A percentile compares a stretch with the other conserved stretches of the same genome.
Conservation (phyloP, 2,113 vertebrate species). For the Perognathus longimembris region DNA sequence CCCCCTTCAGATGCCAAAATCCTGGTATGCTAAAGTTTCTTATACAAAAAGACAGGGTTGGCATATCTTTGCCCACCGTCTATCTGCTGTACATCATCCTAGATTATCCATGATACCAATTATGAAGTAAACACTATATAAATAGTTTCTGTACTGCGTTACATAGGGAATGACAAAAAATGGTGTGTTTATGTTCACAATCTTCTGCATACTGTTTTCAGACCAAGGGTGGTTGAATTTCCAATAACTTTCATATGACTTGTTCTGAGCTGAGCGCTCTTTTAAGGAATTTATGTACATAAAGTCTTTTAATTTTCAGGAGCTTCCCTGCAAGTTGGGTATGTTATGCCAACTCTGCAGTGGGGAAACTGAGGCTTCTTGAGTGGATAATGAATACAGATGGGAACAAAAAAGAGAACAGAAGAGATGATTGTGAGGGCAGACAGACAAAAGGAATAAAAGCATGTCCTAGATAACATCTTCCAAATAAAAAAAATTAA, state of each 20-base stretch:
- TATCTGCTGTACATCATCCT: neutral
- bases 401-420: neutral
- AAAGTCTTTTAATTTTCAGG: neutral
- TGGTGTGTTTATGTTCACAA: neutral
- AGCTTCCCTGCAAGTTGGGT: neutral
- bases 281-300: neutral
- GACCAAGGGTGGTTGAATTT: no score
- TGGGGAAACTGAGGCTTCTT: neutral
- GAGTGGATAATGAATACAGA: neutral
- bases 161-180: neutral
- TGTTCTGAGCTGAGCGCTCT: neutral
- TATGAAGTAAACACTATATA: neutral
- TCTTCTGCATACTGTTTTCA: neutral
- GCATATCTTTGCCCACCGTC: neutral
- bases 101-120: neutral
- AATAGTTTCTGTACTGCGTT: neutral
- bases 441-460: neutral
- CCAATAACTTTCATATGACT: neutral
- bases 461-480: neutral
- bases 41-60: neutral
- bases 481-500: neutral
- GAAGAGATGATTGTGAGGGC: neutral
- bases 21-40: neutral
- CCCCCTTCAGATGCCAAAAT: no score
- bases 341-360: neutral